A percentile compares a stretch with the other conserved stretches of the same genome.
These are phyloP conservation scores for Platichthys flesus DNA, from an alignment of 2,113 vertebrate species.

Conservation along the genomic window DNA sequence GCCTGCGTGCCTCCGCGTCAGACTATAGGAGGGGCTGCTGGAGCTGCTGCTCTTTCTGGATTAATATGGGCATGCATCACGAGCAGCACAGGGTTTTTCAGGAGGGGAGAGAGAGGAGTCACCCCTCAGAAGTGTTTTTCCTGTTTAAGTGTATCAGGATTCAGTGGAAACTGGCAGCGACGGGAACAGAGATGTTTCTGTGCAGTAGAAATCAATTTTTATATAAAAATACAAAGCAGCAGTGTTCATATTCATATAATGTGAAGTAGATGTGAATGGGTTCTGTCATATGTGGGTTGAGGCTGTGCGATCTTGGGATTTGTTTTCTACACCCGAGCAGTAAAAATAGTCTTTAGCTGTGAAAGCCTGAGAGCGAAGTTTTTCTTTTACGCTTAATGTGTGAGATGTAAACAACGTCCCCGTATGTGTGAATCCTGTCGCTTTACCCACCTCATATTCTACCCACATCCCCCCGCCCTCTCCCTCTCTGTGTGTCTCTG, in stretches of 20 bases:
- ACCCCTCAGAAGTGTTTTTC: constrained; percentile 22
- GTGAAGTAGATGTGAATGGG: neutral
- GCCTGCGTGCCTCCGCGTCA: constrained; percentile 55
- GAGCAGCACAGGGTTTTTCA: constrained; percentile 14
- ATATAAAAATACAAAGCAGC: neutral
- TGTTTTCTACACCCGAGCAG: neutral
- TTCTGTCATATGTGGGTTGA: neutral
- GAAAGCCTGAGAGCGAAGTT: neutral
- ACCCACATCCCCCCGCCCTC: neutral
- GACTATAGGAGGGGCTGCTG: constrained; percentile 46
- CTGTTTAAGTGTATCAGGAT: neutral
- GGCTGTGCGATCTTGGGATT: neutral
- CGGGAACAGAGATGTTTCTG: neutral
- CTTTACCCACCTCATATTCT: constrained; percentile 5
- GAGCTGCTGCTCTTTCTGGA: constrained; percentile 58
- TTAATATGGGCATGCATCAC: constrained; percentile 63
- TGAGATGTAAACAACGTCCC: constrained; percentile 24
- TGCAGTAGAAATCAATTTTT: neutral
- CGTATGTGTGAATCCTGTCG: constrained; percentile 47
- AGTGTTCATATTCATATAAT: neutral
- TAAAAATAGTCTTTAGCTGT: neutral
- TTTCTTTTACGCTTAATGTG: constrained; percentile 11
- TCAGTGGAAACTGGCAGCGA: constrained; percentile 18
- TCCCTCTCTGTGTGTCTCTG: constrained; percentile 25
- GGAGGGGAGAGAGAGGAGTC: constrained; percentile 18